Base-by-base conservation (phyloP, 2,113 vertebrate genomes). In the Aphyosemion australe region DNA sequence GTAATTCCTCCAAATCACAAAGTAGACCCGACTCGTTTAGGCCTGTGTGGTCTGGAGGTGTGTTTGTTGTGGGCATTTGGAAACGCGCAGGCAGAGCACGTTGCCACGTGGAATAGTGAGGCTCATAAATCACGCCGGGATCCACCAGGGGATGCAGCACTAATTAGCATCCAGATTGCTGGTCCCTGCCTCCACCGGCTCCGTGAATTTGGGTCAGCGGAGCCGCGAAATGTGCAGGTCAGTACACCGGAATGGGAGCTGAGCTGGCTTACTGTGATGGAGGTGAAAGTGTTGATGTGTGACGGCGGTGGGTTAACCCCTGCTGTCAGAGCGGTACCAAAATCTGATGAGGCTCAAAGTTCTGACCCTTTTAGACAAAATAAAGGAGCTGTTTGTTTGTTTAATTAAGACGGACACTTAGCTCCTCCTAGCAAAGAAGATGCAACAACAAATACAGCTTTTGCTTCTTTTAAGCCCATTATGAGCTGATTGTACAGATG, bases 181-280 rank as follows among this genome's bases (percentile, higher is more conserved):
- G 72, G 65, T 49, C 62, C 69, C 77, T 14, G 72, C 65, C 73
- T 50, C 69, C 46, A 60, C 58, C 49, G 70, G 84, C 70, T 76
- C 59, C 46, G 45, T 31, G 74, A 79, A 91, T 91, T 79, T 87
- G 85, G 90, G 88, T 90, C 89, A 91, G 65, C 20, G 47, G 50
- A 50, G 73, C 78, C 71, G 39, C 49, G 77, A 69, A 82, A 76
- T 78, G 72, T 78, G 71, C 82, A 74, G 88, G 89, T 89, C 86
- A 88, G 84, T 75, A 79, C 67, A 53, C 64, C 26, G 69, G 65
- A 72, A 74, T 76, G 64, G 53, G 12, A 63, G 69, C 84, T 76
- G 50, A 79, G 72, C 70, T 20, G 39, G 26, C 63, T 60, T 72
- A 80, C 74, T 75, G 69, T 80, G 81, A 80, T 65, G 69, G 83